Conservation (phyloP, 2,113 vertebrate species). For the Dascyllus trimaculatus region DNA sequence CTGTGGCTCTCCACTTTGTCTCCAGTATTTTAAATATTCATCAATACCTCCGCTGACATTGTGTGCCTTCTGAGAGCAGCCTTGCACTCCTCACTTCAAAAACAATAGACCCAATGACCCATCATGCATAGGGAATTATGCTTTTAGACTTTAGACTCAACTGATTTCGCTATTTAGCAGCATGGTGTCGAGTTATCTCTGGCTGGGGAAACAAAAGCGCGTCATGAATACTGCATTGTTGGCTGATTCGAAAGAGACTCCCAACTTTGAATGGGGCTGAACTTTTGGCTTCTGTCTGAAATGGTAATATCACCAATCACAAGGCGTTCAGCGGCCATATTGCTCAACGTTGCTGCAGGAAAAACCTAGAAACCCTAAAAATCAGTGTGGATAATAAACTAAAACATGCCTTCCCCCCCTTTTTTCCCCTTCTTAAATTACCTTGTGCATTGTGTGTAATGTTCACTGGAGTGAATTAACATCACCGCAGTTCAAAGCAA, state of each 20-base stretch:
- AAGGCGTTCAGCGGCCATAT: not conserved
- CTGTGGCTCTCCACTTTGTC: conserved; percentile 65
- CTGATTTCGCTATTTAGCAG: conserved; percentile 50
- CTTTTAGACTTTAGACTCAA: conserved; percentile 75
- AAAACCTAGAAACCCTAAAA: conserved; percentile 7
- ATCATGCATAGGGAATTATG: conserved; percentile 75
- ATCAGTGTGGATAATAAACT: conserved; percentile 39
- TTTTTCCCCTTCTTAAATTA: not conserved
- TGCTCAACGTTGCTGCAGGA: not conserved
- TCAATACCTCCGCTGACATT: conserved; percentile 67
- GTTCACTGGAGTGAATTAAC: conserved; percentile 37
- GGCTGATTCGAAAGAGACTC: conserved; percentile 37
- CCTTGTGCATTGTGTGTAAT: conserved; percentile 18
- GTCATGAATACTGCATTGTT: conserved; percentile 74
- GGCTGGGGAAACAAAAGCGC: conserved; percentile 48
- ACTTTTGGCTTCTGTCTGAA: conserved; percentile 30
- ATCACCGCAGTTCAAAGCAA: conserved; percentile 42
- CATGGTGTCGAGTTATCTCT: conserved; percentile 33
- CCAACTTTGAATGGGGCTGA: conserved; percentile 28
- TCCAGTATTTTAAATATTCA: conserved; percentile 82
- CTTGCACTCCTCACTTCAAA: conserved; percentile 53
- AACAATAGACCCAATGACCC: conserved; percentile 72
- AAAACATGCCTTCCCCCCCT: not conserved
- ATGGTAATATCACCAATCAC: conserved; percentile 28
- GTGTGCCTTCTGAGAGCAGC: conserved; percentile 52